Percentiles rank a stretch among this genome's conserved stretches.
These are phyloP conservation scores for Corythornis cristatus DNA, from an alignment of 2,113 vertebrate genomes.

Conservation along the genomic window DNA sequence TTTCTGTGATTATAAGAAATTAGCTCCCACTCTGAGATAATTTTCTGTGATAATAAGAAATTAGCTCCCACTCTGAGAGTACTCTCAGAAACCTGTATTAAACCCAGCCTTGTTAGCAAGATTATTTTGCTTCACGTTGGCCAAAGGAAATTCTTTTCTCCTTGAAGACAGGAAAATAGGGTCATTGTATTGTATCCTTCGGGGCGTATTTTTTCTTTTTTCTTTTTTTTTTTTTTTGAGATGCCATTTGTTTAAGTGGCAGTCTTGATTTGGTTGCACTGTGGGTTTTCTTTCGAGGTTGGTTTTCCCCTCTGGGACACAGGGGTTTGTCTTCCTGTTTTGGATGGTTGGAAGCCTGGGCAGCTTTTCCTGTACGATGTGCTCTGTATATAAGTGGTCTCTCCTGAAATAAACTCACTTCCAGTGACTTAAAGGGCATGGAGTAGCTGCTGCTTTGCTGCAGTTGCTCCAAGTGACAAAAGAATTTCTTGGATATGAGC, in stretches of 20 bases:
- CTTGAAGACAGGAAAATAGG: conserved; percentile 64
- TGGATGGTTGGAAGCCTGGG: conserved; percentile 46
- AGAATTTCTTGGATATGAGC: conserved; percentile 47
- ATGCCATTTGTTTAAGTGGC: conserved; percentile 52
- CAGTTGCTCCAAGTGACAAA: conserved; percentile 29
- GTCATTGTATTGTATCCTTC: conserved; percentile 61
- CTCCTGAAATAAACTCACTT: conserved; percentile 69
- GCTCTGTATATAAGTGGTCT: conserved; percentile 54
- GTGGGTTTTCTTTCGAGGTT: conserved; percentile 37
- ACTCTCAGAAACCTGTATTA: background rate
- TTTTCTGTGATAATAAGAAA: no score
- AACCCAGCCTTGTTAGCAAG: background rate
- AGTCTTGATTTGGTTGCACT: conserved; percentile 38
- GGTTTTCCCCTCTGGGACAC: conserved; percentile 33
- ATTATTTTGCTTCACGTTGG: background rate
- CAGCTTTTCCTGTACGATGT: conserved; percentile 60
- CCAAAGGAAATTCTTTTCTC: conserved; percentile 51
- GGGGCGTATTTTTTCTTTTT: background rate
- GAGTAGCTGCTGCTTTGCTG: conserved; percentile 36
- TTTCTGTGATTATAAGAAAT: no score
- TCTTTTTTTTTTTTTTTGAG: background rate
- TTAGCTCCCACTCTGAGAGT: no score
- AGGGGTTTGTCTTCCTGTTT: conserved; percentile 68
- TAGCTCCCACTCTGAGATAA: no score
- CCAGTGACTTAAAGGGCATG: conserved; percentile 59